These are phyloP conservation scores for Pasiphila rectangulata DNA, from an alignment of 2,888 invertebrate species.

Conservation along the genomic window DNA sequence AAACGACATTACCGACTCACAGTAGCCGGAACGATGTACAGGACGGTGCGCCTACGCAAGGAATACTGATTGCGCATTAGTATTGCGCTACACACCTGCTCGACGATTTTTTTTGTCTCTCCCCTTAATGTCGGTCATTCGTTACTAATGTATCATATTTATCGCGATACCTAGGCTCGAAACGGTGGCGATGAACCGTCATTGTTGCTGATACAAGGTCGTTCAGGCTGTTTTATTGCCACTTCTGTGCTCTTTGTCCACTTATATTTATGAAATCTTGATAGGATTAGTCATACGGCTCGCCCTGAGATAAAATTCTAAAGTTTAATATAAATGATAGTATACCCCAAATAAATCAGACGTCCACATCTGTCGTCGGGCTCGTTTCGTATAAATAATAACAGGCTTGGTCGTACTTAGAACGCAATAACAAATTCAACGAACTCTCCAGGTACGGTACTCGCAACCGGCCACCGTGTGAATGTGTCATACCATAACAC, in stretches of 20 bases:
- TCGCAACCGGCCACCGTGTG: conserved; percentile 74
- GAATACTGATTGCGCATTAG: conserved; percentile 80
- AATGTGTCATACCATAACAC: conserved; percentile 67
- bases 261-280: conserved; percentile 37
- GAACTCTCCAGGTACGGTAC: conserved; percentile 79
- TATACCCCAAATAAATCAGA: conserved; percentile 62
- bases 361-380: conserved; percentile 64
- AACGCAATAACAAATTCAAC: conserved; percentile 81
- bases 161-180: conserved; percentile 63
- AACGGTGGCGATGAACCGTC: conserved; percentile 58
- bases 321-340: conserved; percentile 49
- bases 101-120: conserved; percentile 75
- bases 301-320: conserved; percentile 43
- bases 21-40: conserved; percentile 81
- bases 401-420: conserved; percentile 73
- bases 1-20: conserved; percentile 80
- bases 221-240: conserved; percentile 49
- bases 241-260: conserved; percentile 26
- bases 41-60: conserved; percentile 73
- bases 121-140: conserved; percentile 79
- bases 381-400: conserved; percentile 67
- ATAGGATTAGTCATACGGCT: conserved; percentile 45
- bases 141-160: conserved; percentile 75
- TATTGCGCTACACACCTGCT: conserved; percentile 78
- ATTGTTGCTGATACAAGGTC: conserved; percentile 66